Base-by-base conservation (phyloP, 2,888 invertebrate genomes). In the Xanthorhoe spadicearia region DNA sequence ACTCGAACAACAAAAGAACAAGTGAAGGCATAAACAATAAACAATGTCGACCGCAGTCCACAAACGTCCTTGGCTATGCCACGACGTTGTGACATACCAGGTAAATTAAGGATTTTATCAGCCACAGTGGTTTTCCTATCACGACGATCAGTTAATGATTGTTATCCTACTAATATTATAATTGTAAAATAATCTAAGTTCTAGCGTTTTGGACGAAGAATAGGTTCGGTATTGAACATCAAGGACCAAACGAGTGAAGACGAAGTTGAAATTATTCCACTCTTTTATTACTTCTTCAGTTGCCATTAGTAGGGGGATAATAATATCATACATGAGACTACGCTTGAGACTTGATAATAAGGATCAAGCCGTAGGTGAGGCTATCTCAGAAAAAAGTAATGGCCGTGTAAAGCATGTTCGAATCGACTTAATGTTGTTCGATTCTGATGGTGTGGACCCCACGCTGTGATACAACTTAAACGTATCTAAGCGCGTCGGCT, bases 11-110 rank as follows among this genome's bases (percentile, higher is more conserved):
- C 77, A 73, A 77, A 69, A 77, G 77, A 74, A 78, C 78, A 83
- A 81, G 81, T 79, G 83, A 79, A 80, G 80, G 79, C 71, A 76
- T 81, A 78, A 80, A 86, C 86, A 85, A 86, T 84, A 82, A 83
- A 86, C 84, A 86, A 85, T 85, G 87, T 86, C 83, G 85, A 82
- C 80, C 76, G 76, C 77, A 77, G 77, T 77, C 74, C 76, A 75
- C 76, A 69, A 70, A 70, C 78, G 85, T 83, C 86, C 86, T 86
- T 84, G 84, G 79, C 71, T 69, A 68, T 69, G 73, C 66, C 58
- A 71, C 77, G 76, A 74, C 72, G 74, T 76, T 80, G 74, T 75
- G 74, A 77, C 76, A 77, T 61, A 69, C 61, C 68, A 66, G 72
- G 66, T 66, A 68, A 74, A 66, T 72, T 61, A 61, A 64, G 70